These are phyloP conservation scores for Oryzias woworae DNA, from an alignment of 2,113 vertebrate genomes.

Conservation along the genomic window DNA sequence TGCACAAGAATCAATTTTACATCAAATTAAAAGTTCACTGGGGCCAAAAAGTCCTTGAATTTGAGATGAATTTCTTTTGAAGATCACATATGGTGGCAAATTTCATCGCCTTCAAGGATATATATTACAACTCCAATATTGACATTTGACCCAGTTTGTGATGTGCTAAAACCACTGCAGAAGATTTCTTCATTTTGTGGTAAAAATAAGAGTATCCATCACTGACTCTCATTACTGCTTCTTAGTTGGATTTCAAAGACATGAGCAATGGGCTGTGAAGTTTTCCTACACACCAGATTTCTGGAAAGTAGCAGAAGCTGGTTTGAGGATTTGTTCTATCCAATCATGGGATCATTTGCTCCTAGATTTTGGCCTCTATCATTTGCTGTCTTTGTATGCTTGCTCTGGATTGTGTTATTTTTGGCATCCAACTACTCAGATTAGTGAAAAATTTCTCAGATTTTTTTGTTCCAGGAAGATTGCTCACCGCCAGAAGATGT, in stretches of 20 bases:
- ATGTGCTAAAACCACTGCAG: neutral
- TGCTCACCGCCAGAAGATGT: constrained; percentile 13
- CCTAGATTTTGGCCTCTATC: constrained; percentile 22
- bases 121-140: neutral
- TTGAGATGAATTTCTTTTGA: neutral
- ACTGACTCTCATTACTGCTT: neutral
- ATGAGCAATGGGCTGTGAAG: constrained; percentile 27
- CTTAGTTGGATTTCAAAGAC: constrained; percentile 1
- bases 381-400: constrained; percentile 12
- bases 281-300: constrained; percentile 17
- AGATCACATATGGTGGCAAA: neutral
- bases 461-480: constrained; percentile 48
- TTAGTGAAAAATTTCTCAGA: constrained; percentile 40
- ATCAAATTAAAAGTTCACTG: neutral
- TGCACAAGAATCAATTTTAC: too few species aligned
- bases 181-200: neutral
- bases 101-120: neutral
- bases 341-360: constrained; percentile 22
- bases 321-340: constrained; percentile 27
- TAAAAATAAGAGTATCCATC: too few species aligned
- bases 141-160: neutral
- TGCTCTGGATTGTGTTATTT: constrained; percentile 24
- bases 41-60: neutral
- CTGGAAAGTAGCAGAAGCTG: constrained; percentile 18
- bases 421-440: constrained; percentile 26